Evolutionary conservation across 2,797 vertebrate genomes (phyloP).

Genomic region (Toxotes lorentzi): DNA sequence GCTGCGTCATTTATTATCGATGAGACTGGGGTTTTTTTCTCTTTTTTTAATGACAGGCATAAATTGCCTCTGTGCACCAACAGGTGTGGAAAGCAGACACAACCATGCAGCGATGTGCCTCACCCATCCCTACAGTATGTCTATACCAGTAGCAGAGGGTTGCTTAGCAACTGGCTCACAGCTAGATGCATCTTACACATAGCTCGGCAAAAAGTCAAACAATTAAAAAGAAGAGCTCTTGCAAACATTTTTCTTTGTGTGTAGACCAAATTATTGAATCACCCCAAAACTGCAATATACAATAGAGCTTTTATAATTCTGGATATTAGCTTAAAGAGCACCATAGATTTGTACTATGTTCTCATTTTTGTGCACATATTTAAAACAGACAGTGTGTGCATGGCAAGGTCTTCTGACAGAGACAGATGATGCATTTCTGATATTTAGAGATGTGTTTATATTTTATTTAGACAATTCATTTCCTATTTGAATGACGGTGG

Average conservation of each 20-base stretch:
- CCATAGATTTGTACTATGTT: slow-evolving; percentile 49
- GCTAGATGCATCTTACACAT: slow-evolving; percentile 71
- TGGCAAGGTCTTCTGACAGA: slow-evolving; percentile 81
- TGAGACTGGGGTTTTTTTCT: slow-evolving; percentile 2
- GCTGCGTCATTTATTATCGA: slow-evolving; percentile 23
- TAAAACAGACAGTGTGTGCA: slow-evolving; percentile 82
- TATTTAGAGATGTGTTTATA: slow-evolving; percentile 87
- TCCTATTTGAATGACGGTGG: slow-evolving; percentile 74
- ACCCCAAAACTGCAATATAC: slow-evolving; percentile 49
- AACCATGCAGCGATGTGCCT: slow-evolving; percentile 60
- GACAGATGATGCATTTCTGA: slow-evolving; percentile 84
- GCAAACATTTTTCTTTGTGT: slow-evolving; percentile 54
- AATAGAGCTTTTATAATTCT: slow-evolving; percentile 38
- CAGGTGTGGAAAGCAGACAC: slow-evolving; percentile 66
- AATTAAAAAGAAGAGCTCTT: slow-evolving; percentile 59
- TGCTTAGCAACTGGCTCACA: slow-evolving; percentile 84
- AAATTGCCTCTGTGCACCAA: slow-evolving; percentile 44
- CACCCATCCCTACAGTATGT: slow-evolving; percentile 64
- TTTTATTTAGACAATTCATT: slow-evolving; percentile 87
- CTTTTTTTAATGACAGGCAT: not conserved
- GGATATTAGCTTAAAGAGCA: slow-evolving; percentile 30
- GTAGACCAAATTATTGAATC: slow-evolving; percentile 63
- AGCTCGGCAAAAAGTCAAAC: slow-evolving; percentile 69
- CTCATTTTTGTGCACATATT: slow-evolving; percentile 69
- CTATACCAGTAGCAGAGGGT: slow-evolving; percentile 74